A percentile compares a stretch with the other conserved stretches of the same genome.
Evolutionary conservation across 2,797 vertebrate genomes (phyloP).

Genomic region (Microctenopoma lineatum): DNA sequence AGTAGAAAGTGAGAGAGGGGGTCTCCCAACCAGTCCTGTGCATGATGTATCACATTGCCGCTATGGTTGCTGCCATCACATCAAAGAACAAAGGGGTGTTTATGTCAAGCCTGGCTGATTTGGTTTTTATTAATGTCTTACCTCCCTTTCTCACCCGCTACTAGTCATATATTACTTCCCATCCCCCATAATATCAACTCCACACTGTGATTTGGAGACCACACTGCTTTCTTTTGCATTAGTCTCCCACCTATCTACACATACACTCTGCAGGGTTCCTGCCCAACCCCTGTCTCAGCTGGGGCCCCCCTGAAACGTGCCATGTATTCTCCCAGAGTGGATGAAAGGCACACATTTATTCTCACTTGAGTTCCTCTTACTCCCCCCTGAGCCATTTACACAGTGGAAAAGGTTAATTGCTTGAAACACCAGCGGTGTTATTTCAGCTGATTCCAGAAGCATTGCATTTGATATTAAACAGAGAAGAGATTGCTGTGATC

Average conservation of each 20-base stretch:
- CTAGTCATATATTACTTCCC: conserved; percentile 44
- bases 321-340: conserved; percentile 54
- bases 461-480: conserved; percentile 74
- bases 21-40: conserved; percentile 14
- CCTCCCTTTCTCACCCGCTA: conserved; percentile 49
- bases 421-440: conserved; percentile 76
- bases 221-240: conserved; percentile 60
- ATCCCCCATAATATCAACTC: conserved; percentile 56
- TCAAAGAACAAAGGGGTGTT: conserved; percentile 84
- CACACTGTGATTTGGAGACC: conserved; percentile 48
- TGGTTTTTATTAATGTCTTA: conserved; percentile 81
- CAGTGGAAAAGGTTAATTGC: conserved; percentile 81
- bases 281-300: conserved; percentile 26
- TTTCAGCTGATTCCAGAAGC: conserved; percentile 78
- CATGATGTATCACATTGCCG: conserved; percentile 66
- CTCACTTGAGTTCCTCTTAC: conserved; percentile 52
- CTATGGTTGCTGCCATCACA: conserved; percentile 70
- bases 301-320: conserved; percentile 68
- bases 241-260: conserved; percentile 45
- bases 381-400: conserved; percentile 67
- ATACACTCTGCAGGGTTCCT: conserved; percentile 17
- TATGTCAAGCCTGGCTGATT: conserved; percentile 82
- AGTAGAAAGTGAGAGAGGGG: conserved; percentile 24
- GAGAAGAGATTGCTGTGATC: conserved; percentile 61
- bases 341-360: conserved; percentile 59